These are phyloP conservation scores for Panzeria rudis DNA, from an alignment of 2,888 invertebrate genomes.

Conservation along the genomic window DNA sequence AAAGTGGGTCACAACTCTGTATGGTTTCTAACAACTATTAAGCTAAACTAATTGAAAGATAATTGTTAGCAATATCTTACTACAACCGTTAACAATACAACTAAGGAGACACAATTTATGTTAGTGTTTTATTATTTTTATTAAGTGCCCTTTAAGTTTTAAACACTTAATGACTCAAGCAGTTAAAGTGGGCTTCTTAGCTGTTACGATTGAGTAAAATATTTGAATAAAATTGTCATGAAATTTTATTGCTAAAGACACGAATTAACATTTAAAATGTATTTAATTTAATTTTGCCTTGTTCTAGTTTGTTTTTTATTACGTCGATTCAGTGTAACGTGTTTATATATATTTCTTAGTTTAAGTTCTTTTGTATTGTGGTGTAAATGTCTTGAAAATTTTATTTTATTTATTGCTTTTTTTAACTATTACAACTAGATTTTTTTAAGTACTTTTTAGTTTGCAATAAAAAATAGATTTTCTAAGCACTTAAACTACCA, in stretches of 20 bases:
- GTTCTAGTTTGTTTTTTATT: slow-evolving; percentile 33
- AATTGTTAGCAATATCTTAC: slow-evolving; percentile 65
- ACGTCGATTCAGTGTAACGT: not conserved
- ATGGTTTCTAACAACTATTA: slow-evolving; percentile 62
- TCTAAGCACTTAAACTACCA: too few relatives aligned
- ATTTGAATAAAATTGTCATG: slow-evolving; percentile 54
- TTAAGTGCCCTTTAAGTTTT: slow-evolving; percentile 34
- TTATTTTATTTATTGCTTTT: slow-evolving; percentile 60
- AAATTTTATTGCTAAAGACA: slow-evolving; percentile 43
- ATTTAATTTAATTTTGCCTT: slow-evolving; percentile 54
- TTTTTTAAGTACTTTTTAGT: too few relatives aligned
- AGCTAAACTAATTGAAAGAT: slow-evolving; percentile 70
- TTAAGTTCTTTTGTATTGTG: not conserved
- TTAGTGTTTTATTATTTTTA: not conserved
- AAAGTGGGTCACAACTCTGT: slow-evolving; percentile 59
- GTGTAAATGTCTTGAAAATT: slow-evolving; percentile 12
- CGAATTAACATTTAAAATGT: slow-evolving; percentile 42
- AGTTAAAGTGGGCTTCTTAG: slow-evolving; percentile 38
- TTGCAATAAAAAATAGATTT: too few relatives aligned
- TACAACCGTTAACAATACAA: slow-evolving; percentile 23
- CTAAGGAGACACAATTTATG: not conserved
- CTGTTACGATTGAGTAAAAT: slow-evolving; percentile 1
- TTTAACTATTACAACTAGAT: not conserved
- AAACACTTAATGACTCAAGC: slow-evolving; percentile 66
- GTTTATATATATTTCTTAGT: not conserved